These are phyloP conservation scores for Brachionus paranguensis DNA, from an alignment of 1,140 invertebrate species.

Conservation along the genomic window DNA sequence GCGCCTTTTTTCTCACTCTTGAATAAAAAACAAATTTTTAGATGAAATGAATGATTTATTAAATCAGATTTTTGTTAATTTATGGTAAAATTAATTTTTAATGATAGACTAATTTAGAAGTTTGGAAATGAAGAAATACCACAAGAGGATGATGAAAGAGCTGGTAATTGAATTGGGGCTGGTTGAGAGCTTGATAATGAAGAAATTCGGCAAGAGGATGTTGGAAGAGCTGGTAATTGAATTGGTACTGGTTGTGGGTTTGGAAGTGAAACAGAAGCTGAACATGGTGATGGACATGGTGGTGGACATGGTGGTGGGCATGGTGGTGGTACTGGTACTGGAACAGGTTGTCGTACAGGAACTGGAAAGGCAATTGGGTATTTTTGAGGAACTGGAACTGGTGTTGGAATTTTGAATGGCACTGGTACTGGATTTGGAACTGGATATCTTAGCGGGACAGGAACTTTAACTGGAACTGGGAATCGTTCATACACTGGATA, in stretches of 20 bases:
- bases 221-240: neutral
- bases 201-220: neutral
- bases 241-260: neutral
- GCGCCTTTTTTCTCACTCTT: no score
- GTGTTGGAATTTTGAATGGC: neutral
- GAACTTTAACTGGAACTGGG: neutral
- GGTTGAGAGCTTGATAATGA: neutral
- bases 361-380: neutral
- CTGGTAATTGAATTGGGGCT: neutral
- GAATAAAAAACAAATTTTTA: no score
- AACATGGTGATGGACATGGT: neutral
- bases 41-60: neutral
- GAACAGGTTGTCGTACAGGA: neutral
- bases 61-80: neutral
- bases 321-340: neutral
- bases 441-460: neutral
- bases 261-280: neutral
- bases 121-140: neutral
- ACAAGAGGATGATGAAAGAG: neutral
- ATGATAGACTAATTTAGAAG: neutral
- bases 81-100: neutral
- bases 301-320: neutral
- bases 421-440: neutral
- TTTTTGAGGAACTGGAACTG: neutral
- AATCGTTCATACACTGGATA: neutral